phyloP scores from a whole-genome alignment of 2,113 vertebrate genomes.

The Mystacornis crossleyi region DNA sequence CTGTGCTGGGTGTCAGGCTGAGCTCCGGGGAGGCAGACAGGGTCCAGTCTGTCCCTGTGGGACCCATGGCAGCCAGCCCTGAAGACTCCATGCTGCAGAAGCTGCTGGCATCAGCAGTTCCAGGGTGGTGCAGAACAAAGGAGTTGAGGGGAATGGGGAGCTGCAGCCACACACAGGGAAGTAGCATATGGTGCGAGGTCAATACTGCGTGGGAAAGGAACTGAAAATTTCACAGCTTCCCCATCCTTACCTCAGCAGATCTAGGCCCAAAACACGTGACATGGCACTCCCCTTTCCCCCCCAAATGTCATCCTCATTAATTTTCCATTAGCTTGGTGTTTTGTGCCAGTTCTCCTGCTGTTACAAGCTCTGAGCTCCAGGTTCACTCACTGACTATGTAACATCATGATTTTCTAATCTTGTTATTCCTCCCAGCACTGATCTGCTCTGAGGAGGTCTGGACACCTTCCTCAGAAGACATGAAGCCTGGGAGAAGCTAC shows the following conservation, averaged over 20 bases:
- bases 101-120: background rate
- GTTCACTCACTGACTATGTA: background rate
- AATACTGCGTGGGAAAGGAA: background rate
- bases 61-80: background rate
- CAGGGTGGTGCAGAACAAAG: background rate
- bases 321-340: background rate
- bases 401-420: background rate
- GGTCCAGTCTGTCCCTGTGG: background rate
- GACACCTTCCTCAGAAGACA: background rate
- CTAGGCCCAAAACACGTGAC: background rate
- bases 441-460: background rate
- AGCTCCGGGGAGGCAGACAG: background rate
- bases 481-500: background rate
- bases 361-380: background rate
- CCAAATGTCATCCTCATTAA: background rate
- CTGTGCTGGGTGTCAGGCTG: background rate
- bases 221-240: background rate
- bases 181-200: background rate
- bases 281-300: background rate
- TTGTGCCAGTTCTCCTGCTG: background rate
- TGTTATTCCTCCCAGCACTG: background rate
- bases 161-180: fast-evolving
- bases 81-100: background rate
- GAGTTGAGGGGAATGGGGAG: background rate
- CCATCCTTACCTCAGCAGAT: background rate